These are phyloP conservation scores for Capricornis sumatraensis DNA, from an alignment of 2,113 vertebrate species.

Conservation along the genomic window DNA sequence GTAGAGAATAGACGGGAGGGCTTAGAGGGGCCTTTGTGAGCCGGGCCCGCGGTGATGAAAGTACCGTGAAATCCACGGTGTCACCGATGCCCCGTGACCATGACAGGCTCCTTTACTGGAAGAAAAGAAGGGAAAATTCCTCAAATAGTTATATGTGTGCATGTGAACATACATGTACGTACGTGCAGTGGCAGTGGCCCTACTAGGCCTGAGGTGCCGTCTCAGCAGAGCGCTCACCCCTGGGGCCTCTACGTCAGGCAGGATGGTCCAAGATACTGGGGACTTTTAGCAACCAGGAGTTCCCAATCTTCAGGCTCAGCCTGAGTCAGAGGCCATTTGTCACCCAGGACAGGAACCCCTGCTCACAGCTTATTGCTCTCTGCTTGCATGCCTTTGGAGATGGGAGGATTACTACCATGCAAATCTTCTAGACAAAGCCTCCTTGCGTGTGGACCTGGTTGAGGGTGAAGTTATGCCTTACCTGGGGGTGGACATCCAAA, in stretches of 20 bases:
- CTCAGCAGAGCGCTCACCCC: not conserved
- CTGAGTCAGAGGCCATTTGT: not conserved
- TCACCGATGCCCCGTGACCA: slow-evolving; percentile 70
- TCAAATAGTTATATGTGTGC: fast-evolving
- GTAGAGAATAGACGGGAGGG: slow-evolving; percentile 50
- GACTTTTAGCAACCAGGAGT: not conserved
- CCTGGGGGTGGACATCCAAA: not conserved
- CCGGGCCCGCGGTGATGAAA: slow-evolving; percentile 76
- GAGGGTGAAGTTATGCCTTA: not conserved
- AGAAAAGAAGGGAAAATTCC: not conserved
- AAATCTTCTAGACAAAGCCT: not conserved
- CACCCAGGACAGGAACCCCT: too few relatives aligned
- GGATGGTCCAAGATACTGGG: not conserved
- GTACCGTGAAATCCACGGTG: slow-evolving; percentile 80
- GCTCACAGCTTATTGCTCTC: too few relatives aligned
- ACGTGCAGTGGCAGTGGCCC: not conserved
- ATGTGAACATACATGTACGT: not conserved
- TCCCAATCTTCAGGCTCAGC: not conserved
- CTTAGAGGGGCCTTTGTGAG: slow-evolving; percentile 66
- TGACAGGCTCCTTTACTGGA: slow-evolving; percentile 61
- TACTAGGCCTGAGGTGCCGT: not conserved
- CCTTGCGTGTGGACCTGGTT: not conserved
- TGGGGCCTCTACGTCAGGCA: not conserved
- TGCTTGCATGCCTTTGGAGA: not conserved
- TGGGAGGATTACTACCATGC: not conserved